A percentile compares a stretch with the other conserved stretches of the same genome.
These are phyloP conservation scores for Pseudococcus longispinus DNA, from an alignment of 2,888 invertebrate genomes.

Conservation along the genomic window DNA sequence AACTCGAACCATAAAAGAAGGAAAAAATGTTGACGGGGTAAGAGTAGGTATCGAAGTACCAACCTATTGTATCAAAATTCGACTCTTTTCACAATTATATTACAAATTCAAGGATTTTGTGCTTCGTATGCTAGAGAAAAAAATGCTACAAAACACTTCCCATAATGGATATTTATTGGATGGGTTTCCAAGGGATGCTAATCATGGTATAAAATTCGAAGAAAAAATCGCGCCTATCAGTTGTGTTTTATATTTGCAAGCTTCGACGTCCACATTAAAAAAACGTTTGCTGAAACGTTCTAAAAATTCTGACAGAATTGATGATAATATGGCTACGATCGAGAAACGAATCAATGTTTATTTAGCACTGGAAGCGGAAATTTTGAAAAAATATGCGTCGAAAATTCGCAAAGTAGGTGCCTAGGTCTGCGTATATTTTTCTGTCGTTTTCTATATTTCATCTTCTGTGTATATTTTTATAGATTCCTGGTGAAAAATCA, in stretches of 20 bases:
- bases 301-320: slow-evolving; percentile 80
- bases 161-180: slow-evolving; percentile 86
- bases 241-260: slow-evolving; percentile 84
- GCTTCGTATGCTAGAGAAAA: not conserved
- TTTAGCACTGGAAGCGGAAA: not conserved
- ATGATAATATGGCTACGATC: slow-evolving; percentile 94
- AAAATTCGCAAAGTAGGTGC: slow-evolving; percentile 8
- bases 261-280: slow-evolving; percentile 78
- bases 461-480: not conserved
- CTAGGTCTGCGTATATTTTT: not conserved
- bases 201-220: slow-evolving; percentile 86
- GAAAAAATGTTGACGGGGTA: slow-evolving; percentile 17
- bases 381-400: not conserved
- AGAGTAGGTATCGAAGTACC: not conserved
- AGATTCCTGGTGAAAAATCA: slow-evolving; percentile 33
- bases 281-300: slow-evolving; percentile 78
- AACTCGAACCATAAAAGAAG: slow-evolving; percentile 80
- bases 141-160: slow-evolving; percentile 12
- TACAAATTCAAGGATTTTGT: not conserved
- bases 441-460: not conserved
- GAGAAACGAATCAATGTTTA: slow-evolving; percentile 80
- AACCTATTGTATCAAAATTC: too few species aligned
- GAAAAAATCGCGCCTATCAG: slow-evolving; percentile 72
- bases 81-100: too few species aligned
- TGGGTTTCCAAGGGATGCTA: slow-evolving; percentile 89